Conservation (phyloP, 2,113 vertebrate genomes). For the Sinosuthora webbiana region DNA sequence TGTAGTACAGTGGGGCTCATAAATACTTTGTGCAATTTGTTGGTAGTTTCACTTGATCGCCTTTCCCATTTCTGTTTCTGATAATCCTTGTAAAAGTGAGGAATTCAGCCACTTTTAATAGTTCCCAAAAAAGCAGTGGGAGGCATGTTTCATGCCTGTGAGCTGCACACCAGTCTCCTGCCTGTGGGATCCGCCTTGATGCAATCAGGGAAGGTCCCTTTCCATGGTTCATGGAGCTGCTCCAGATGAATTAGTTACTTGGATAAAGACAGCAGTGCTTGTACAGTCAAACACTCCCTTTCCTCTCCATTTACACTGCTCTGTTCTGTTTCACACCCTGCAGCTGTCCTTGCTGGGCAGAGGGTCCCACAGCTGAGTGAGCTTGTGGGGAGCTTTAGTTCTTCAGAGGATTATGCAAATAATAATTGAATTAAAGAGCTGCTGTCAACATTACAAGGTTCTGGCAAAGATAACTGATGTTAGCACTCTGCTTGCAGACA, state of each 20-base stretch:
- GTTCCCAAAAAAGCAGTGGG: background rate
- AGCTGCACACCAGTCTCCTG: background rate
- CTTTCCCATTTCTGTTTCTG: constrained; percentile 68
- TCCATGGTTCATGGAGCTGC: fast-evolving
- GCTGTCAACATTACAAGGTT: background rate
- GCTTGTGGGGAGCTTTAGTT: background rate
- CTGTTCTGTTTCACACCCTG: fast-evolving
- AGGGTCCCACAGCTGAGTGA: fast-evolving
- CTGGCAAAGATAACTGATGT: background rate
- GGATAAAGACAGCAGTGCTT: background rate
- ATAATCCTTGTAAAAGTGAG: constrained; percentile 37
- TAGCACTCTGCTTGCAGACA: background rate
- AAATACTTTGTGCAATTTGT: constrained; percentile 48
- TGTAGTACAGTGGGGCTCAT: constrained; percentile 12
- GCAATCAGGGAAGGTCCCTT: background rate
- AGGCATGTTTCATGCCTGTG: background rate
- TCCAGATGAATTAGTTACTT: background rate
- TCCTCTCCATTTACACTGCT: background rate
- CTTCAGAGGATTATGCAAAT: background rate
- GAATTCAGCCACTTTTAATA: constrained; percentile 58
- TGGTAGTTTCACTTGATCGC: constrained; percentile 70
- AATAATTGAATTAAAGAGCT: background rate
- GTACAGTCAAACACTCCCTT: background rate
- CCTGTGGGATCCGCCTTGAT: background rate
- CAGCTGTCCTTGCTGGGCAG: background rate